These are phyloP conservation scores for Standfussiana lucernea DNA, from an alignment of 2,888 invertebrate species.

Conservation along the genomic window DNA sequence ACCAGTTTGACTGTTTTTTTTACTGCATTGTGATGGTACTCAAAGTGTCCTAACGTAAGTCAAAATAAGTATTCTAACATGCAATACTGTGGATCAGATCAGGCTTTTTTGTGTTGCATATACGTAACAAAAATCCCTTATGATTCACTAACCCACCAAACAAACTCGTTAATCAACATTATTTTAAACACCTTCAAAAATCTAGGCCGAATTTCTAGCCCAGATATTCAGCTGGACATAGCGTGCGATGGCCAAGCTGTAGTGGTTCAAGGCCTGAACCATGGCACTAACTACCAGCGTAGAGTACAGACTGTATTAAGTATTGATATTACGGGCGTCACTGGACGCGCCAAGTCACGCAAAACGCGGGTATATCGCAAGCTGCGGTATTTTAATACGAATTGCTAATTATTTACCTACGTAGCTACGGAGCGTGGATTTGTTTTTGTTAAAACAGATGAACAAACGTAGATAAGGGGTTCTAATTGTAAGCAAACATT, in stretches of 20 bases:
- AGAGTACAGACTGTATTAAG: slow-evolving; percentile 29
- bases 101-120: too few relatives aligned
- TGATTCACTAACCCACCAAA: background rate
- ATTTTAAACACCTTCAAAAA: slow-evolving; percentile 37
- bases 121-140: background rate
- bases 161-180: slow-evolving; percentile 25
- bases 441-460: background rate
- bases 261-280: slow-evolving; percentile 59
- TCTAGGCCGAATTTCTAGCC: slow-evolving; percentile 44
- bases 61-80: background rate
- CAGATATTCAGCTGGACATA: slow-evolving; percentile 28
- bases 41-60: background rate
- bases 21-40: background rate
- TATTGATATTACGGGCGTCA: slow-evolving; percentile 52
- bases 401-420: slow-evolving; percentile 37
- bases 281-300: background rate
- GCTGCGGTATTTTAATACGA: slow-evolving; percentile 6
- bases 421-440: background rate
- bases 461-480: too few relatives aligned
- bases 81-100: background rate
- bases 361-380: slow-evolving; percentile 6
- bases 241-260: slow-evolving; percentile 50
- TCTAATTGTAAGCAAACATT: background rate
- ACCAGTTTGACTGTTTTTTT: background rate
- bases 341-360: slow-evolving; percentile 51